These are phyloP conservation scores for Drosophila rhopaloa DNA, from an alignment of 1,140 invertebrate genomes.

Conservation along the genomic window DNA sequence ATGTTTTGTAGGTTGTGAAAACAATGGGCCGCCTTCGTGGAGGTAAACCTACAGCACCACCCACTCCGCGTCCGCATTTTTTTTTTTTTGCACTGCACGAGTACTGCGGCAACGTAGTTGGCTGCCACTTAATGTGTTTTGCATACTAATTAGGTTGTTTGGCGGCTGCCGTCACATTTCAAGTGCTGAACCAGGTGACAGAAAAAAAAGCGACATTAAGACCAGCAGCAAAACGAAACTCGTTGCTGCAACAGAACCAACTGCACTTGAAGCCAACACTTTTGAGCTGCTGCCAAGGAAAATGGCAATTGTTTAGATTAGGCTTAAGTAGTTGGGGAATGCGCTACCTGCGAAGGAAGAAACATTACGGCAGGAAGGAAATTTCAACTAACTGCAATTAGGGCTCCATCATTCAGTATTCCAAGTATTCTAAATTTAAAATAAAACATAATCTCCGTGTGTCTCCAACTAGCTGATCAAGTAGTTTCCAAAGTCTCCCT, in stretches of 20 bases:
- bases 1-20: slow-evolving; percentile 68
- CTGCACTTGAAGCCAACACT: slow-evolving; percentile 68
- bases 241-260: slow-evolving; percentile 35
- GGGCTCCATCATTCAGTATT: neutral
- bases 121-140: slow-evolving; percentile 78
- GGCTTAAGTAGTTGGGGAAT: slow-evolving; percentile 7
- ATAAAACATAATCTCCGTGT: too few relatives aligned
- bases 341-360: neutral
- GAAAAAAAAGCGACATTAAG: slow-evolving; percentile 31
- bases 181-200: slow-evolving; percentile 74
- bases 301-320: slow-evolving; percentile 7
- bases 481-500: too few relatives aligned
- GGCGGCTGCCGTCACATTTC: slow-evolving; percentile 64
- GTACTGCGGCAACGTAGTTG: slow-evolving; percentile 71
- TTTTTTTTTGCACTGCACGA: slow-evolving; percentile 17
- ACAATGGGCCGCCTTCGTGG: slow-evolving; percentile 41
- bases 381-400: neutral
- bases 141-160: slow-evolving; percentile 82
- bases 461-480: too few relatives aligned
- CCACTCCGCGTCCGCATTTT: neutral
- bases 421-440: too few relatives aligned
- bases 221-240: slow-evolving; percentile 29
- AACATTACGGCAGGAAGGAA: neutral
- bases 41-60: slow-evolving; percentile 4
- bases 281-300: slow-evolving; percentile 46